phyloP scores from a whole-genome alignment of 2,797 vertebrate species.

The Chiroxiphia lanceolata region DNA sequence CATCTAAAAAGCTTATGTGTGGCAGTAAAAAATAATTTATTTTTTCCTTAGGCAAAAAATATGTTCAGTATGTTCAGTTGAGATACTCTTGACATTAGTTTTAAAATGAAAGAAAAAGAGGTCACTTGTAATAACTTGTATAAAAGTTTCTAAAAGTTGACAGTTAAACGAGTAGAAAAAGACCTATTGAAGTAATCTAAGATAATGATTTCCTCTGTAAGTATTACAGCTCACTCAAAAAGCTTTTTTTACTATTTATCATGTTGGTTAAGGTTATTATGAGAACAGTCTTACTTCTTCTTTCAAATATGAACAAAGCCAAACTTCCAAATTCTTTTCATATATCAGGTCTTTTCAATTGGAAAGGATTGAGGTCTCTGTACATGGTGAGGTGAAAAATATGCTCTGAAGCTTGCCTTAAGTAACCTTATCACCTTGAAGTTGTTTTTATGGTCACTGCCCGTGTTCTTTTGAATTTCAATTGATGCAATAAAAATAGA shows the following conservation, averaged over 20 bases:
- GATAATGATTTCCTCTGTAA: neutral
- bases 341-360: neutral
- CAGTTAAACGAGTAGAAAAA: neutral
- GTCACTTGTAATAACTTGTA: neutral
- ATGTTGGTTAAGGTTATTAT: neutral
- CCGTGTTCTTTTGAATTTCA: constrained; percentile 68
- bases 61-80: neutral
- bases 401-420: constrained; percentile 48
- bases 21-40: neutral
- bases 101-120: neutral
- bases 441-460: constrained; percentile 48
- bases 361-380: neutral
- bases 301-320: neutral
- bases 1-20: neutral
- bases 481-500: constrained; percentile 67
- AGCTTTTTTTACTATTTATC: neutral
- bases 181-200: neutral
- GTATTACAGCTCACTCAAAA: neutral
- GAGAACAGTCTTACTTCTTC: neutral
- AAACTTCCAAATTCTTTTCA: neutral
- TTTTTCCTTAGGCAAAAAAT: constrained; percentile 9
- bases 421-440: constrained; percentile 49
- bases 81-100: neutral
- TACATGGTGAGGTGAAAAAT: neutral
- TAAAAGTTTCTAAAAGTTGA: neutral